Evolutionary conservation across 2,797 vertebrate genomes (phyloP).

Genomic region (Crenuchus spilurus): DNA sequence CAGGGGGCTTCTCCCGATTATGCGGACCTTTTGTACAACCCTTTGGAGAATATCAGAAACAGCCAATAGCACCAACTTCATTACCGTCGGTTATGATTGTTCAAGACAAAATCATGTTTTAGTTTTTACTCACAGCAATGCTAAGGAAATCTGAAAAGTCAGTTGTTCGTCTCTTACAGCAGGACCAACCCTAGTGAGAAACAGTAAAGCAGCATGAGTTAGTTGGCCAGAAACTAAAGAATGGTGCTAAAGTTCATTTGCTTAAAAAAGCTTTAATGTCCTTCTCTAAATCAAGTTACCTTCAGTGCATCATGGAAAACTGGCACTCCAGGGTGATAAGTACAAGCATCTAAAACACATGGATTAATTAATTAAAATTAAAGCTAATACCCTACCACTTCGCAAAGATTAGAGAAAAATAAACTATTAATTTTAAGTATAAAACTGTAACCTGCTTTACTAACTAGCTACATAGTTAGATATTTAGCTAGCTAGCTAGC

Average conservation of each 20-base stretch:
- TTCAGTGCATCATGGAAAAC: constrained; percentile 98
- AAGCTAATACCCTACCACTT: too few species aligned
- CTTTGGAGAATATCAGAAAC: constrained; percentile 67
- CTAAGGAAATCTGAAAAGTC: constrained; percentile 98
- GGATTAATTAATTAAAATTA: too few species aligned
- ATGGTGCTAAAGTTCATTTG: not conserved
- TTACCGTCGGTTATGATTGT: not conserved
- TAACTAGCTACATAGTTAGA: constrained; percentile 46
- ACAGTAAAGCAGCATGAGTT: not conserved
- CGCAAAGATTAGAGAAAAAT: not conserved
- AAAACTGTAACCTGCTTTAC: not conserved
- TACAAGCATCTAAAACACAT: constrained; percentile 91
- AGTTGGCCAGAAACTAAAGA: not conserved
- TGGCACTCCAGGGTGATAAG: constrained; percentile 93
- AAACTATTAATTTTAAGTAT: not conserved
- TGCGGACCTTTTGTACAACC: constrained; percentile 95
- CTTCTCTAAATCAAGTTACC: constrained; percentile 72
- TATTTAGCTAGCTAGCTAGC: not conserved
- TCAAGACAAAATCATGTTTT: not conserved
- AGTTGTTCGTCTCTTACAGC: constrained; percentile 95
- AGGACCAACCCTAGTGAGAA: constrained; percentile 91
- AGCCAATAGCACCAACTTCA: not conserved
- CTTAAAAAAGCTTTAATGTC: not conserved
- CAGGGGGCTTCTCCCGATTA: constrained; percentile 93
- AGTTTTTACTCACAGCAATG: constrained; percentile 84